Conservation (phyloP, 1,140 invertebrate species). For the Reticulitermes speratus region DNA sequence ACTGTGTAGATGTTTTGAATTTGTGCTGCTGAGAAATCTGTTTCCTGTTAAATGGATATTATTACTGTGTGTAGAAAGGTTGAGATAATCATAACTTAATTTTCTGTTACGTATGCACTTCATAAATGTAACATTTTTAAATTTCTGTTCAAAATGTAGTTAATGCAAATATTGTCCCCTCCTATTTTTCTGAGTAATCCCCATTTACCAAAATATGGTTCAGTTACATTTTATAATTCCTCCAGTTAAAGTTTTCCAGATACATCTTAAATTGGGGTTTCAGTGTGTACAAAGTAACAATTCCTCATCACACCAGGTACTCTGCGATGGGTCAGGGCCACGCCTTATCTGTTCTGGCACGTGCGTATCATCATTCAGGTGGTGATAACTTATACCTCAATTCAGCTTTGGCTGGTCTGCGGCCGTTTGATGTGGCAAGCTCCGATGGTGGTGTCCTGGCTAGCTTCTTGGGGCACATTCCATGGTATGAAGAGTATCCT, state of each 20-base stretch:
- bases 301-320: constrained; percentile 57
- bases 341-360: constrained; percentile 86
- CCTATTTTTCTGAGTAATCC: too few species aligned
- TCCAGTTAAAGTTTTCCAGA: too few species aligned
- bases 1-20: not conserved
- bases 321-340: constrained; percentile 99
- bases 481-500: constrained; percentile 98
- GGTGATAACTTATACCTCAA: constrained; percentile 74
- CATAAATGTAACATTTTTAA: too few species aligned
- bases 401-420: constrained; percentile 75
- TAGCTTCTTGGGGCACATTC: constrained; percentile 76
- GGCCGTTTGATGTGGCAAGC: constrained; percentile 73
- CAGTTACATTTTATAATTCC: too few species aligned
- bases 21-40: not conserved
- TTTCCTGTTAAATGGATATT: too few species aligned
- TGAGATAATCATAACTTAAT: not conserved
- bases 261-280: too few species aligned
- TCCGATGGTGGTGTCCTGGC: constrained; percentile 80
- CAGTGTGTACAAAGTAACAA: too few species aligned
- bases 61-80: too few species aligned
- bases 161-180: too few species aligned
- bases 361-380: constrained; percentile 83
- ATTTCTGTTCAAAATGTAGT: too few species aligned
- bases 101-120: not conserved
- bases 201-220: too few species aligned